Percentiles rank a stretch among this genome's conserved stretches.
phyloP scores from a whole-genome alignment of 2,888 invertebrate genomes.

The Erebia ligea region DNA sequence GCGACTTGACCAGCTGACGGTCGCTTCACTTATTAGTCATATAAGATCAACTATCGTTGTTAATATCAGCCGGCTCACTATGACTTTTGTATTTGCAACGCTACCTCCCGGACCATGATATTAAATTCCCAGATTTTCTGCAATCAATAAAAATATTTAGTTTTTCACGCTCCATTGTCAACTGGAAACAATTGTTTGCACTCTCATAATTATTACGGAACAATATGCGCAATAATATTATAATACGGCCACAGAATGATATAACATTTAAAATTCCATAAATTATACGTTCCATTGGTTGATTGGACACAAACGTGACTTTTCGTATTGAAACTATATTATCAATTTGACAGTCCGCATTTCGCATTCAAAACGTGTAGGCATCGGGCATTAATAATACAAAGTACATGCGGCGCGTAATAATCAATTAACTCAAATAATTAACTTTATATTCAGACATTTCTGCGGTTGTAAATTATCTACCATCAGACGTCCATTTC shows the following conservation, averaged over 20 bases:
- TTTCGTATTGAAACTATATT: constrained; percentile 45
- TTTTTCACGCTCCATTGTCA: background rate
- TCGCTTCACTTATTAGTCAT: too few species aligned
- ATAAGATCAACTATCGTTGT: too few species aligned
- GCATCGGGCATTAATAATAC: constrained; percentile 22
- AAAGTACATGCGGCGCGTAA: constrained; percentile 21
- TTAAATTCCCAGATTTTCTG: background rate
- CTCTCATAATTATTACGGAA: constrained; percentile 6
- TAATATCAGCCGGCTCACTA: too few species aligned
- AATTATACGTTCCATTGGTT: constrained; percentile 28
- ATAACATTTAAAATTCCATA: constrained; percentile 27
- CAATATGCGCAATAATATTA: constrained; percentile 12
- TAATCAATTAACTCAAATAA: constrained; percentile 27
- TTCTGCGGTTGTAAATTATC: background rate
- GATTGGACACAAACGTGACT: constrained; percentile 38
- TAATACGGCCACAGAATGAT: constrained; percentile 3
- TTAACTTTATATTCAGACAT: constrained; percentile 13
- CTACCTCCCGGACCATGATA: too few species aligned
- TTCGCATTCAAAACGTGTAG: constrained; percentile 35
- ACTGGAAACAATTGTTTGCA: background rate
- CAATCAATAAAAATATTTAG: constrained; percentile 3
- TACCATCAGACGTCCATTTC: background rate
- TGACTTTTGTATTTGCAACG: too few species aligned
- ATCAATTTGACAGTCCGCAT: constrained; percentile 35
- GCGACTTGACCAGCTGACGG: too few species aligned